Evolutionary conservation across 2,888 invertebrate genomes (phyloP).

Genomic region (Pyralis farinalis): DNA sequence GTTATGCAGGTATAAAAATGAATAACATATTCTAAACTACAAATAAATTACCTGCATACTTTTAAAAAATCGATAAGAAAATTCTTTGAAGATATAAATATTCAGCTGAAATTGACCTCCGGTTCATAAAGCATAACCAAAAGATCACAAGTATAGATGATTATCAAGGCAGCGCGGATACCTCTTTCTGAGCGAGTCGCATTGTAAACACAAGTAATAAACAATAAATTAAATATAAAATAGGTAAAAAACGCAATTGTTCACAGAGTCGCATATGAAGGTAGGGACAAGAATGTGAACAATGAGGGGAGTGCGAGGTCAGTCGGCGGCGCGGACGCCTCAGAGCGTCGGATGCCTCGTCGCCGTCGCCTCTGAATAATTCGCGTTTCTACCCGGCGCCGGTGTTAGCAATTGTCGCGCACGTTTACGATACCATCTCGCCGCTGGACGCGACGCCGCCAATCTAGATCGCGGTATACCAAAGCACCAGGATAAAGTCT

Average conservation of each 20-base stretch:
- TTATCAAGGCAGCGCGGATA: too few species aligned
- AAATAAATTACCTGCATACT: too few species aligned
- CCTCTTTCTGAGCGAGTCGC: too few species aligned
- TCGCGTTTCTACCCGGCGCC: conserved; percentile 10
- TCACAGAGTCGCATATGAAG: background rate
- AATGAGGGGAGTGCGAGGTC: background rate
- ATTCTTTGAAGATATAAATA: too few species aligned
- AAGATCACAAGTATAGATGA: too few species aligned
- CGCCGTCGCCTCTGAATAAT: conserved; percentile 4
- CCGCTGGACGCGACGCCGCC: conserved; percentile 57
- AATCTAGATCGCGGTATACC: conserved; percentile 75
- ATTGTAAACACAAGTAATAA: background rate
- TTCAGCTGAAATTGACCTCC: too few species aligned
- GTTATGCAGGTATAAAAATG: too few species aligned
- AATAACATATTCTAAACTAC: too few species aligned
- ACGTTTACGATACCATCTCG: conserved; percentile 71
- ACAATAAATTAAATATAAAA: conserved; percentile 8
- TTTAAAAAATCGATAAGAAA: too few species aligned
- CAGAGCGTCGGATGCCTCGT: conserved; percentile 3
- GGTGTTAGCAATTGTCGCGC: conserved; percentile 76
- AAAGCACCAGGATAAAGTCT: conserved; percentile 76
- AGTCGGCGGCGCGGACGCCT: background rate
- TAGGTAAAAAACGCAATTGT: background rate
- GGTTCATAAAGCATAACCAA: too few species aligned
- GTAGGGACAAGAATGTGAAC: background rate